Evolutionary conservation across 2,888 invertebrate species (phyloP), one percentile per base, ranked within the genome.

Genomic region (Lysandra coridon): DNA sequence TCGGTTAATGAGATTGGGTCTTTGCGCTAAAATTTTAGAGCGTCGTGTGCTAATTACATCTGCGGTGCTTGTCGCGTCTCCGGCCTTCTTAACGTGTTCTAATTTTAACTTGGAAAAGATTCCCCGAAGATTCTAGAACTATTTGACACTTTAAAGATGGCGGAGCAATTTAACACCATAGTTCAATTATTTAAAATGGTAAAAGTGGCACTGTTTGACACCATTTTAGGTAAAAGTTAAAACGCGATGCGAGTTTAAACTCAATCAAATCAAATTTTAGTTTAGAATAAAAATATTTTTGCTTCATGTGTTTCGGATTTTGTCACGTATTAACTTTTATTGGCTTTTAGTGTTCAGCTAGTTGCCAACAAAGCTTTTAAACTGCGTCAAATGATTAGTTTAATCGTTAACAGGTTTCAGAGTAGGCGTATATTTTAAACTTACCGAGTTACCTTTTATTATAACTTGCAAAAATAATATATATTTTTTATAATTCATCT

Each of bases 21-120:
- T 90, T 92, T 91, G 92, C 88, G 91, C 92, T 92, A 90, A 93
- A 93, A 93, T 94, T 93, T 93, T 91, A 94, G 90, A 90, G 93
- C 92, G 93, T 91, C 90, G 92, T 88, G 89, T 90, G 88, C 90
- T 94, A 94, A 94, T 93, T 93, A 91, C 89, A 90, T 92, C 91
- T 91, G 89, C 88, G 90, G 87, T 87, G 87, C 85, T 85, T 86
- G 82, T 83, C 81, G 81, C 82, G 83, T 85, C 79, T 81, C 79
- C 78, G 53, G 37, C 78, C 73, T 82, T 81, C 78, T 82, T 82
- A 82, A 82, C 81, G 78, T 79, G 78, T 73, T 73, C 78, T 79
- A n/a, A 79, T 79, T 79, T 79, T 79, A 60, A 78, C 73, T 49
- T 73, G 49, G 44, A 69, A 69, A 17, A 69, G 69, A 33, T 69